Evolutionary conservation across 2,888 invertebrate genomes (phyloP), one percentile per base, ranked within the genome.

Genomic region (Dorcus parallelipipedus): DNA sequence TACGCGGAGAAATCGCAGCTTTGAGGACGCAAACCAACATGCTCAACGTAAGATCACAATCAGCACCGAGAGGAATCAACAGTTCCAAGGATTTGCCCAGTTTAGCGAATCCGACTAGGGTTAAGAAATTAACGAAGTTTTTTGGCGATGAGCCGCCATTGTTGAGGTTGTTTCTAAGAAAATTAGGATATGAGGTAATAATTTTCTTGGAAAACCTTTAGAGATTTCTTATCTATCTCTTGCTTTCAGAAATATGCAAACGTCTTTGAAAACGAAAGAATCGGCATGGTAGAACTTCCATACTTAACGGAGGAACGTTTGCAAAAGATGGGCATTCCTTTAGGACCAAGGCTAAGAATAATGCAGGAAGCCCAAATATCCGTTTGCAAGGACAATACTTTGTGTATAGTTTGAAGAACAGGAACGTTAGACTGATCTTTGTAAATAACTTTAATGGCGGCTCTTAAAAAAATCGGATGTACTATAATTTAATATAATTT

Each of bases 121-220:
- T 95, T 17, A 91, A 91, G 76, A 89, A 95, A 70, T 83, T 95
- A 64, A 94, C 93, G 58, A 92, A 93, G 83, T 95, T 95, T 83
- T 95, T 95, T 81, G 95, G 95, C 26, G 91, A 93, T 76, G 95
- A 95, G 78, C 95, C 95, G 38, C 95, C 95, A 8, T 83, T 95
- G 65, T 86, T 95, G 79, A 84, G 94, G 76, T 83, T 95, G 58
- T 95, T 95, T 81, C 83, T 95, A 54, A 90, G 92, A 80, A 93
- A 92, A 79, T 84, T 95, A 65, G 95, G 95, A 71, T 95, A 95
- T 79, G 94, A 95, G 87, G 95, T 91, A 76, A 73, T 20, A 26
- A 9, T 43, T 43, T 51, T 8, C 9, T 23, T 2, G 40, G 17
- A n/a, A 14, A 40, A 7, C 3, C 17, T 52, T 26, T 17, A 9